These are phyloP conservation scores for Rhinoderma darwinii DNA, from an alignment of 2,113 vertebrate genomes.

Conservation along the genomic window DNA sequence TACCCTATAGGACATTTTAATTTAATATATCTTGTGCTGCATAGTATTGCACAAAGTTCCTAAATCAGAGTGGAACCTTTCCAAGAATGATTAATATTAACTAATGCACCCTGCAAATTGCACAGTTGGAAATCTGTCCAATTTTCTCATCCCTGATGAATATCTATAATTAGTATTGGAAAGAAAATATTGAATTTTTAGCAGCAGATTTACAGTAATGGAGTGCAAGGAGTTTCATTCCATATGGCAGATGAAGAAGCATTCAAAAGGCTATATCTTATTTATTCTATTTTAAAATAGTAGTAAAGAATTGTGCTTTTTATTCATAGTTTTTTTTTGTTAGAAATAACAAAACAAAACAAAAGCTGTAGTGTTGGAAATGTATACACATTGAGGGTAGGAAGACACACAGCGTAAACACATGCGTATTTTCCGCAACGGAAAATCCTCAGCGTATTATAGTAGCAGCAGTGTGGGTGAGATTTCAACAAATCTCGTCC, in stretches of 20 bases:
- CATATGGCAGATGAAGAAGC: conserved; percentile 24
- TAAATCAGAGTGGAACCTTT: conserved; percentile 27
- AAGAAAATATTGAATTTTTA: conserved; percentile 41
- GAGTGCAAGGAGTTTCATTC: conserved; percentile 36
- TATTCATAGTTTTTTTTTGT: background rate
- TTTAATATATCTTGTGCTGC: conserved; percentile 27
- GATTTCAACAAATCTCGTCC: no score
- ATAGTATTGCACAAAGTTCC: background rate
- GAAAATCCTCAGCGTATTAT: no score
- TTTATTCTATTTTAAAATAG: background rate
- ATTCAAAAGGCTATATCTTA: background rate
- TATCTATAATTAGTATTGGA: conserved; percentile 46
- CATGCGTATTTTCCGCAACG: no score
- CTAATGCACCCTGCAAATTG: conserved; percentile 44
- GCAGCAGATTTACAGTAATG: conserved; percentile 32
- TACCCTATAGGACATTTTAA: conserved; percentile 36
- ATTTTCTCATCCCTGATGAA: conserved; percentile 46
- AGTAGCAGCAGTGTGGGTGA: no score
- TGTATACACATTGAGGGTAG: background rate
- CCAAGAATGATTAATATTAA: conserved; percentile 33
- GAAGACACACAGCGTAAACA: no score
- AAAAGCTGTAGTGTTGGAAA: background rate
- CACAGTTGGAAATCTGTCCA: conserved; percentile 46
- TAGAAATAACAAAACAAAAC: no score
- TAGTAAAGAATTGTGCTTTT: background rate